Percentiles rank a stretch among this genome's conserved stretches.
phyloP scores from a whole-genome alignment of 2,888 invertebrate species.

The Furcula furcula region DNA sequence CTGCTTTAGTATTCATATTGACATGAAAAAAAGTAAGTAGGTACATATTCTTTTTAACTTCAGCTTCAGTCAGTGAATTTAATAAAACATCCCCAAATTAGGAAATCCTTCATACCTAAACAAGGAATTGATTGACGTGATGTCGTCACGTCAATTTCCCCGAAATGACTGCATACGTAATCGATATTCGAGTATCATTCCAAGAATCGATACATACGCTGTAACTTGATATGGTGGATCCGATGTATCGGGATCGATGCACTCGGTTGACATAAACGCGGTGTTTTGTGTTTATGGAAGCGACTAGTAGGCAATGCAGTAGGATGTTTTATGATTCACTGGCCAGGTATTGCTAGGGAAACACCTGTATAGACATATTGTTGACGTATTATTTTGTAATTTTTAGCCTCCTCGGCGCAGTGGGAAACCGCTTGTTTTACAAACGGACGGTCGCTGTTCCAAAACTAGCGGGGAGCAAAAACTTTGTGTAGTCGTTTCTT shows the following conservation, averaged over 20 bases:
- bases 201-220: constrained; percentile 31
- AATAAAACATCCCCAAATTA: constrained; percentile 1
- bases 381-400: no score
- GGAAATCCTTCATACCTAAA: constrained; percentile 2
- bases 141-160: constrained; percentile 34
- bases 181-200: constrained; percentile 18
- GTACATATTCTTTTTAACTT: no score
- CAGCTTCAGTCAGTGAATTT: no score
- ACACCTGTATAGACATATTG: no score
- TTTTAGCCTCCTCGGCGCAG: no score
- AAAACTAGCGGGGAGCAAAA: no score
- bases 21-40: no score
- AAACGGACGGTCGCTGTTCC: no score
- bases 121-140: constrained; percentile 10
- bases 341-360: background rate
- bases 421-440: no score
- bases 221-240: constrained; percentile 21
- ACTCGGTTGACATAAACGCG: constrained; percentile 11
- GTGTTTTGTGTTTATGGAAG: constrained; percentile 1
- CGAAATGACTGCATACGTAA: constrained; percentile 21
- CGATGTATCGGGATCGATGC: constrained; percentile 26
- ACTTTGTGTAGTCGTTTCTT: no score
- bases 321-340: constrained; percentile 1
- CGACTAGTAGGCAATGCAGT: no score
- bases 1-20: no score